phyloP scores from a whole-genome alignment of 2,113 vertebrate species.

The Sclerurus mexicanus region DNA sequence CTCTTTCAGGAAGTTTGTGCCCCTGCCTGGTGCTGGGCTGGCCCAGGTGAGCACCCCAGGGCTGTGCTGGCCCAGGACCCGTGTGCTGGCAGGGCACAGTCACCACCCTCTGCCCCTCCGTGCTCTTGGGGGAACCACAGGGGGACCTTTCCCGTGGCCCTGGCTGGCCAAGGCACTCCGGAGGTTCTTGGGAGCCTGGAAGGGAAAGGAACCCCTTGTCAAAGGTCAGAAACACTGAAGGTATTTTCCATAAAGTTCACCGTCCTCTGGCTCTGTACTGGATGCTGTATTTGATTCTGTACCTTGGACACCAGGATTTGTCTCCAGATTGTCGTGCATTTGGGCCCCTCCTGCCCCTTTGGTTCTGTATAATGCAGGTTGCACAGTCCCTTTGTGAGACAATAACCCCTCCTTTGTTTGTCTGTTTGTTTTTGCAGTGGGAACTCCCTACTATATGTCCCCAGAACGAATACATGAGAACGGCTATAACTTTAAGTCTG shows the following conservation, averaged over 20 bases:
- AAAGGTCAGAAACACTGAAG: not conserved
- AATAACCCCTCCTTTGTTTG: not conserved
- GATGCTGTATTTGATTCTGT: not conserved
- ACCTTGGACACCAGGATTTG: not conserved
- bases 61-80: not conserved
- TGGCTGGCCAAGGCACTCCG: not conserved
- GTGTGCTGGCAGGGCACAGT: not conserved
- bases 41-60: not conserved
- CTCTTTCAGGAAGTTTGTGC: not conserved
- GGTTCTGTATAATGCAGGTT: not conserved
- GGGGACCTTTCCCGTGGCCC: not conserved
- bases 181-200: not conserved
- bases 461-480: conserved; percentile 98
- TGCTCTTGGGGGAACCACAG: not conserved
- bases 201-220: not conserved
- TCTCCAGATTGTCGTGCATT: not conserved
- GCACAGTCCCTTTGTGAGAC: not conserved
- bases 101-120: fast-evolving
- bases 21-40: not conserved
- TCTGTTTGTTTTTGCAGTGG: conserved; percentile 82
- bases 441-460: conserved; percentile 99
- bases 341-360: not conserved
- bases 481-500: conserved; percentile 99
- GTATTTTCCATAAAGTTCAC: fast-evolving
- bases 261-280: not conserved